Conservation (phyloP, 2,113 vertebrate species). For the Aphyosemion australe region DNA sequence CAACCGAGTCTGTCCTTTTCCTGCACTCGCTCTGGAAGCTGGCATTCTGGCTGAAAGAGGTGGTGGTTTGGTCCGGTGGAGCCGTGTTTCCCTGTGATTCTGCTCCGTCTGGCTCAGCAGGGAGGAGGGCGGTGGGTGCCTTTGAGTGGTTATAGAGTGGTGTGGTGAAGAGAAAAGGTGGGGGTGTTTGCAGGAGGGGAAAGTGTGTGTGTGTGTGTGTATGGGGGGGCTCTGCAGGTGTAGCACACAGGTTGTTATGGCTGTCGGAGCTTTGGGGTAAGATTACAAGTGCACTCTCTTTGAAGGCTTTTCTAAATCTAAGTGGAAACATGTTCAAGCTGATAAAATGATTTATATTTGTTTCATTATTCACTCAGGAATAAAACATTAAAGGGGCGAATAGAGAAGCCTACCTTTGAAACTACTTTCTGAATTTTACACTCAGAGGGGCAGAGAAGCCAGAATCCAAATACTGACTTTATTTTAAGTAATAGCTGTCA, state of each 20-base stretch:
- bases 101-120: conserved; percentile 44
- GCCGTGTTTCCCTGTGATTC: conserved; percentile 54
- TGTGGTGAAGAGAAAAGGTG: conserved; percentile 3
- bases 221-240: conserved; percentile 49
- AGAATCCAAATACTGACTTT: too few relatives aligned
- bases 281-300: conserved; percentile 45
- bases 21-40: conserved; percentile 60
- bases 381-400: too few relatives aligned
- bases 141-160: conserved; percentile 50
- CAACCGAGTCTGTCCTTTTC: conserved; percentile 61
- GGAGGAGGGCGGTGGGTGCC: conserved; percentile 35
- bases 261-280: conserved; percentile 46
- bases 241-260: conserved; percentile 50
- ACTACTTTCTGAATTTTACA: background rate
- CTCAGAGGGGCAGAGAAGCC: too few relatives aligned
- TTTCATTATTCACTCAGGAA: background rate
- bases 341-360: background rate
- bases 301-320: conserved; percentile 42
- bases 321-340: conserved; percentile 39
- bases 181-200: background rate
- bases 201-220: too few relatives aligned
- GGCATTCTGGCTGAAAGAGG: conserved; percentile 65
- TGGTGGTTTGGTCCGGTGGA: conserved; percentile 60
- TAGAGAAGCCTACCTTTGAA: background rate
- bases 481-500: too few relatives aligned